phyloP scores from a whole-genome alignment of 1,140 invertebrate genomes.

The Trissolcus basalis region DNA sequence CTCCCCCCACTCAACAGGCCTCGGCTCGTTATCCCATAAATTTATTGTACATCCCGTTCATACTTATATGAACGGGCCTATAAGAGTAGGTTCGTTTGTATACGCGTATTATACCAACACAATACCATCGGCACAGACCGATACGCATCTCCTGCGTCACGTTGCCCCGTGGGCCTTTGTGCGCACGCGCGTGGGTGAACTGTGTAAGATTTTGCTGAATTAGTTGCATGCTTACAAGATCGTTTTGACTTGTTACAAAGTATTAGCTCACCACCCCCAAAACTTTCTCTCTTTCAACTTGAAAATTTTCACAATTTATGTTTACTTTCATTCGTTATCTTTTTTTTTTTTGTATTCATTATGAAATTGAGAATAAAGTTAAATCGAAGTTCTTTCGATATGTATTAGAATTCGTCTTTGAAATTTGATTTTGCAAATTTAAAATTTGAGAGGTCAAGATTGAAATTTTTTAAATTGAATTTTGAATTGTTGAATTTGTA shows the following conservation, averaged over 20 bases:
- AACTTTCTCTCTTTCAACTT: too few relatives aligned
- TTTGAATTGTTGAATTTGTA: too few relatives aligned
- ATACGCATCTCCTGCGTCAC: constrained; percentile 54
- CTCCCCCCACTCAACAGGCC: constrained; percentile 37
- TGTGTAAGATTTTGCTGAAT: constrained; percentile 54
- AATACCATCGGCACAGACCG: constrained; percentile 30
- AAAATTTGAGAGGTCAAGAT: too few relatives aligned
- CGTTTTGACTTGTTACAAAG: constrained; percentile 37
- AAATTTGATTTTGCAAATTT: too few relatives aligned
- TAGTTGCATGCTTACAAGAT: constrained; percentile 44
- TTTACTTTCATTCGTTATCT: background rate
- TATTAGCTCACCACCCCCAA: background rate
- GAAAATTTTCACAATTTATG: too few relatives aligned
- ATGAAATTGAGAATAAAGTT: background rate
- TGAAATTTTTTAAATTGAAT: too few relatives aligned
- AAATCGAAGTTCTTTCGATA: too few relatives aligned
- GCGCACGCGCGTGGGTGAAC: constrained; percentile 51
- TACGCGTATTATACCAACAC: constrained; percentile 35
- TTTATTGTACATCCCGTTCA: constrained; percentile 68
- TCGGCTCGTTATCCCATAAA: constrained; percentile 70
- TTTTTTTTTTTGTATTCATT: background rate
- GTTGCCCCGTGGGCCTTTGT: constrained; percentile 46
- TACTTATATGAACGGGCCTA: constrained; percentile 45
- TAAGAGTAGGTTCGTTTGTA: constrained; percentile 28
- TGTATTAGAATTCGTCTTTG: too few relatives aligned